These are phyloP conservation scores for Marronus borbonicus DNA, from an alignment of 2,888 invertebrate species.

Conservation along the genomic window DNA sequence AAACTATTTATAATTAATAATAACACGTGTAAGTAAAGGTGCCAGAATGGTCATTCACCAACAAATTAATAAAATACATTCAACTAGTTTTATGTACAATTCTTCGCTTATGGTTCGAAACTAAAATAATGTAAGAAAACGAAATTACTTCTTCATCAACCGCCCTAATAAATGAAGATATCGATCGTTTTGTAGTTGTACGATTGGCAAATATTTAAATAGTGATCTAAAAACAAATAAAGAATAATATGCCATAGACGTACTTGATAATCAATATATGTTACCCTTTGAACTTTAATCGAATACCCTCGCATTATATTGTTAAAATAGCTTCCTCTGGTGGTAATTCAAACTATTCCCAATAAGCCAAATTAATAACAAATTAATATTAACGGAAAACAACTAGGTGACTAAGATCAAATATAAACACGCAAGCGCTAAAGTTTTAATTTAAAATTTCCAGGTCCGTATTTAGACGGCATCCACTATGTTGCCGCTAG, in stretches of 20 bases:
- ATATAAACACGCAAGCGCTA: slow-evolving; percentile 10
- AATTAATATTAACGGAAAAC: not conserved
- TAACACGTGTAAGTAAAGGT: slow-evolving; percentile 16
- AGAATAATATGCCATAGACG: too few relatives aligned
- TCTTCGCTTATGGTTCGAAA: not conserved
- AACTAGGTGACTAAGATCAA: not conserved
- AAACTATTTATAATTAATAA: slow-evolving; percentile 16
- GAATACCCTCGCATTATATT: too few relatives aligned
- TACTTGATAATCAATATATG: too few relatives aligned
- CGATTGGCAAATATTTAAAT: too few relatives aligned
- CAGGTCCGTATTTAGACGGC: not conserved
- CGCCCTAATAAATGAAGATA: too few relatives aligned
- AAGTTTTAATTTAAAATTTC: not conserved
- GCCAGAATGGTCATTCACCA: slow-evolving; percentile 31
- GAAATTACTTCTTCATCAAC: not conserved
- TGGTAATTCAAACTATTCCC: not conserved
- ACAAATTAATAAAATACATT: slow-evolving; percentile 12
- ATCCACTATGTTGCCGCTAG: not conserved
- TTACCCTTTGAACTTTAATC: too few relatives aligned
- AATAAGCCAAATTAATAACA: not conserved
- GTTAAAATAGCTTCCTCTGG: too few relatives aligned
- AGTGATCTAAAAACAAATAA: too few relatives aligned
- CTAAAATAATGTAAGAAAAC: not conserved
- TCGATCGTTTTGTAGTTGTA: too few relatives aligned
- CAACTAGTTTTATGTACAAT: slow-evolving; percentile 17